These are phyloP conservation scores for Amphipyra berbera DNA, from an alignment of 2,888 invertebrate species.

Conservation along the genomic window DNA sequence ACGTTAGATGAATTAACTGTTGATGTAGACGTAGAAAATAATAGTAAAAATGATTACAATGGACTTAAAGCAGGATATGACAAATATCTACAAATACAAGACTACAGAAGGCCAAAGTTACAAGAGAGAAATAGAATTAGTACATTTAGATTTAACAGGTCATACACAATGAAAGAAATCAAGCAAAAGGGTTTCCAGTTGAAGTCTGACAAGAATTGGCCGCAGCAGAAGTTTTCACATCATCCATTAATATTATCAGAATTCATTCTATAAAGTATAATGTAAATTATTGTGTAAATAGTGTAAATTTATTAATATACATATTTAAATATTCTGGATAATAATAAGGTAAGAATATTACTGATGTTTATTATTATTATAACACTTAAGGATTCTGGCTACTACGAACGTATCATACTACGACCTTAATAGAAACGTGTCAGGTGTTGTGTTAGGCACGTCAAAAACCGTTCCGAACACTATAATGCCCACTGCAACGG, in stretches of 20 bases:
- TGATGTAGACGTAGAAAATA: constrained; percentile 53
- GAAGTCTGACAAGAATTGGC: constrained; percentile 53
- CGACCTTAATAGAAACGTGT: too few relatives aligned
- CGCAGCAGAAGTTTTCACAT: constrained; percentile 65
- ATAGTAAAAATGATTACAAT: constrained; percentile 17
- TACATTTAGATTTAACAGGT: constrained; percentile 69
- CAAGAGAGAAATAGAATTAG: constrained; percentile 65
- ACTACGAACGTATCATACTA: too few relatives aligned
- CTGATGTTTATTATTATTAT: background rate
- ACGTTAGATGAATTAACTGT: constrained; percentile 69
- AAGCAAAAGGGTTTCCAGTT: constrained; percentile 73
- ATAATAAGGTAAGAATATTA: constrained; percentile 1
- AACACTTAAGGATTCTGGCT: too few relatives aligned
- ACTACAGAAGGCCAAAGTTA: constrained; percentile 76
- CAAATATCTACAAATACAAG: constrained; percentile 71
- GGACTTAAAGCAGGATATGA: constrained; percentile 30
- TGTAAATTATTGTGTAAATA: constrained; percentile 50
- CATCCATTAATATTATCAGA: constrained; percentile 77
- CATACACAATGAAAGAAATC: constrained; percentile 76
- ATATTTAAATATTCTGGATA: background rate
- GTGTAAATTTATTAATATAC: constrained; percentile 49
- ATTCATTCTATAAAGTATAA: constrained; percentile 68
- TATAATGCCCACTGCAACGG: too few relatives aligned
- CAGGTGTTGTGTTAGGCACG: too few relatives aligned
- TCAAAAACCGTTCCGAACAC: too few relatives aligned